A percentile compares a stretch with the other conserved stretches of the same genome.
These are phyloP conservation scores for Parascotia fuliginaria DNA, from an alignment of 2,888 invertebrate species.

Conservation along the genomic window DNA sequence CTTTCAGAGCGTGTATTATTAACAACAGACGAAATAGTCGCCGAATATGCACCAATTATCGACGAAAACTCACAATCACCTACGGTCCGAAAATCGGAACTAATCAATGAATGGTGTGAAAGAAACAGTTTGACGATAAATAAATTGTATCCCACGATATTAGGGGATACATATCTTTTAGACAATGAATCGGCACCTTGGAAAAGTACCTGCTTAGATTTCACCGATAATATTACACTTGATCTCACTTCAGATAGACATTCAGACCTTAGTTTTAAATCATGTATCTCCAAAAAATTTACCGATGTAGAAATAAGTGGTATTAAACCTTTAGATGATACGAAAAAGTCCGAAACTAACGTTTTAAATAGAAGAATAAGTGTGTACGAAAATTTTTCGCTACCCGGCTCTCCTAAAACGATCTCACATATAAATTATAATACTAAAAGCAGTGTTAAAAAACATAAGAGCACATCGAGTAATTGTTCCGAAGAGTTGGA, in stretches of 20 bases:
- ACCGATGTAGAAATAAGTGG: slow-evolving; percentile 68
- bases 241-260: slow-evolving; percentile 56
- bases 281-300: slow-evolving; percentile 60
- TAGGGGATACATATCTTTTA: slow-evolving; percentile 68
- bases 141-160: slow-evolving; percentile 77
- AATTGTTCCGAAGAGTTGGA: slow-evolving; percentile 61
- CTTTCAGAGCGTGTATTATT: slow-evolving; percentile 87
- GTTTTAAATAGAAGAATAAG: slow-evolving; percentile 56
- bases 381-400: slow-evolving; percentile 75
- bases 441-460: slow-evolving; percentile 66
- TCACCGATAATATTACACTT: slow-evolving; percentile 56
- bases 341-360: slow-evolving; percentile 30
- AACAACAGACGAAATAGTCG: slow-evolving; percentile 86
- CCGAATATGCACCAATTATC: slow-evolving; percentile 82
- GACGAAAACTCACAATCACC: slow-evolving; percentile 61
- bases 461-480: slow-evolving; percentile 47
- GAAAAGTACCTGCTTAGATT: slow-evolving; percentile 49
- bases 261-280: slow-evolving; percentile 61
- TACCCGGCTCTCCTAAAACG: slow-evolving; percentile 73
- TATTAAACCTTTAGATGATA: slow-evolving; percentile 56
- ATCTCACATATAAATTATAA: slow-evolving; percentile 75
- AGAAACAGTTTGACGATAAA: slow-evolving; percentile 71
- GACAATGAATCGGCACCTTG: slow-evolving; percentile 67
- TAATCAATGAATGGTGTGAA: slow-evolving; percentile 78
- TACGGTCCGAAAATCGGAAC: slow-evolving; percentile 67